Conservation (phyloP, 2,797 vertebrate genomes). For the Morelia viridis region DNA sequence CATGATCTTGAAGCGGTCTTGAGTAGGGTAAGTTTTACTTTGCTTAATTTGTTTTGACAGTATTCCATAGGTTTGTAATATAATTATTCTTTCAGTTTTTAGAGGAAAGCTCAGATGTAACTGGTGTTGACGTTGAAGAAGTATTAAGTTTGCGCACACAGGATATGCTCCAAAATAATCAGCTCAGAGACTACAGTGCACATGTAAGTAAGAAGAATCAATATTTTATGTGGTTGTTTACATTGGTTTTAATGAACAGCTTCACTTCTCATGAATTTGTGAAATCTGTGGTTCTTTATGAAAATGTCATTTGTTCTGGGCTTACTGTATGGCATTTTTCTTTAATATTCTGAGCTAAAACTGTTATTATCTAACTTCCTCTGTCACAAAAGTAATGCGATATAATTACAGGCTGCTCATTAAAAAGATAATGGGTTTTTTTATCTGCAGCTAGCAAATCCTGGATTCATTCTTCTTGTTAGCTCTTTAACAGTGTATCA, state of each 20-base stretch:
- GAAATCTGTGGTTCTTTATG: background rate
- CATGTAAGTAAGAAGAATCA: constrained; percentile 70
- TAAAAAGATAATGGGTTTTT: background rate
- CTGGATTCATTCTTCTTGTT: background rate
- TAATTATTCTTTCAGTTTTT: constrained; percentile 71
- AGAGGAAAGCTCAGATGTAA: constrained; percentile 73
- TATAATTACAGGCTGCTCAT: background rate
- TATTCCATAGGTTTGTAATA: background rate
- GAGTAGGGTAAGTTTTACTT: constrained; percentile 73
- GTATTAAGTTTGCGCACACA: constrained; percentile 71
- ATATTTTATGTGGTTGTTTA: background rate
- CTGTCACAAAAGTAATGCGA: background rate
- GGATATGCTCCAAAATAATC: constrained; percentile 69
- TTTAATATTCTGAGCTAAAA: background rate
- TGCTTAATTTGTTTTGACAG: rapidly evolving
- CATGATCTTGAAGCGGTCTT: constrained; percentile 81
- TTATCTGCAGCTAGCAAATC: background rate
- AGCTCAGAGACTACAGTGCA: constrained; percentile 48
- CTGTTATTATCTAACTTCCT: background rate
- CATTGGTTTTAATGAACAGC: background rate
- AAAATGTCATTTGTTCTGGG: background rate
- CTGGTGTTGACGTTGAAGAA: constrained; percentile 77
- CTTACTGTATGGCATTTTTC: background rate
- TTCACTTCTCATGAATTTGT: background rate
- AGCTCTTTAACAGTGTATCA: background rate